Base-by-base conservation (phyloP, 2,888 invertebrate genomes). In the Drosophila austrosaltans region DNA sequence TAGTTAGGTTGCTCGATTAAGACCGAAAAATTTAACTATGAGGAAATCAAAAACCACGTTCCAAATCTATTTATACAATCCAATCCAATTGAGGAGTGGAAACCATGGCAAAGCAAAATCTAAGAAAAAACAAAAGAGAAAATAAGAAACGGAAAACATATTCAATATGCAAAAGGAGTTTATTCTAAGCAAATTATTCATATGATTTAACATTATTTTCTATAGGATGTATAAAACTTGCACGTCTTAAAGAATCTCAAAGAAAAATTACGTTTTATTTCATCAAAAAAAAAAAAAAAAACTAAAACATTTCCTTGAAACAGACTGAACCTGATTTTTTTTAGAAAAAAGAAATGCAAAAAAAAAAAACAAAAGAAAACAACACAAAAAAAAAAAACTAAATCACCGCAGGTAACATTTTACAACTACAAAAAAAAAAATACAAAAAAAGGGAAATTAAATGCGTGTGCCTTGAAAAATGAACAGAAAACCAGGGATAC, bases 191-290 rank as follows among this genome's bases (percentile, higher is more conserved):
- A 63, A 61, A 72, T 69, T 66, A 63, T 42, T 54, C 32, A 69
- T 72, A 71, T 78, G 66, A 76, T 77, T 74, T 53, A 72, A 76
- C 68, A 66, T 57, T 66, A 69, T 81, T 74, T 65, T 66, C 58
- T 60, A 56, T 63, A 58, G 72, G 66, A 72, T 63, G 60, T 65
- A 63, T 69, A 53, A 63, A 69, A 76, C 48, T 56, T 85, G 82
- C 82, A 89, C 84, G 85, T 90, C 82, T 82, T 82, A 81, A 89
- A 82, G 91, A 91, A 91, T 91, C 91, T 91, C 91, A 91, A 86
- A 73, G 58, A 79, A 72, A 82, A 82, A 72, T 80, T 69, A 68
- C 57, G 68, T 68, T 69, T 73, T 64, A 53, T 69, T 77, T 79
- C 81, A 76, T 78, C 78, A 77, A 85, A 36, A 76, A 7, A 36